Evolutionary conservation across 1,140 invertebrate species (phyloP).

Genomic region (Micrasema longulum): DNA sequence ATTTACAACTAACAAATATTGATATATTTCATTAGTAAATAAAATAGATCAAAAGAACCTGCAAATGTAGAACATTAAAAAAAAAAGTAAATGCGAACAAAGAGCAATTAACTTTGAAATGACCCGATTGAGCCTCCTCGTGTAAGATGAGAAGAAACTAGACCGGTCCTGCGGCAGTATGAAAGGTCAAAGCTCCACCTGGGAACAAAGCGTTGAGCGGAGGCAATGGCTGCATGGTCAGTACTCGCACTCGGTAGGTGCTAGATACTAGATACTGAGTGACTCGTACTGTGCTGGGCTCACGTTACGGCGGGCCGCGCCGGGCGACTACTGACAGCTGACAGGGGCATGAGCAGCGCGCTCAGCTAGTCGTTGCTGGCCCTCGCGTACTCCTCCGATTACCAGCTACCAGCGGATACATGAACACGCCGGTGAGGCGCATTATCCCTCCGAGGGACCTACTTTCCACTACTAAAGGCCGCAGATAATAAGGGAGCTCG

Average conservation of each 20-base stretch:
- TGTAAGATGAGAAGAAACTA: constrained; percentile 13
- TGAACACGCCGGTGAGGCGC: constrained; percentile 15
- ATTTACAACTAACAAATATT: no score
- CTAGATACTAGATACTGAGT: not conserved
- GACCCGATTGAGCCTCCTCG: no score
- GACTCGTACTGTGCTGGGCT: no score
- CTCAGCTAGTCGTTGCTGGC: not conserved
- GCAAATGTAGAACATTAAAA: no score
- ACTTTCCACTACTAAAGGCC: constrained; percentile 20
- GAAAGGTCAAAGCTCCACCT: constrained; percentile 30
- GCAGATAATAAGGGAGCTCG: constrained; percentile 25
- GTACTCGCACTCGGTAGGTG: not conserved
- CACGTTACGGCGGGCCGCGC: constrained; percentile 7
- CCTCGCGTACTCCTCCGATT: constrained; percentile 28
- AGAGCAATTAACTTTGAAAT: no score
- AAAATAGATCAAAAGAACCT: no score
- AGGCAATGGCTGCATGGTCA: not conserved
- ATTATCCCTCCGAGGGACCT: constrained; percentile 19
- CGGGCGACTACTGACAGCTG: constrained; percentile 1
- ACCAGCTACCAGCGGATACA: constrained; percentile 10
- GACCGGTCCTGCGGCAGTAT: constrained; percentile 2
- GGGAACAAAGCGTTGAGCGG: constrained; percentile 22
- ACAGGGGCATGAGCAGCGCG: not conserved
- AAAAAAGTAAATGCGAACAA: no score
- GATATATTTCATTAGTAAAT: no score